phyloP scores from a whole-genome alignment of 2,797 vertebrate genomes.

The Falco novaeseelandiae region DNA sequence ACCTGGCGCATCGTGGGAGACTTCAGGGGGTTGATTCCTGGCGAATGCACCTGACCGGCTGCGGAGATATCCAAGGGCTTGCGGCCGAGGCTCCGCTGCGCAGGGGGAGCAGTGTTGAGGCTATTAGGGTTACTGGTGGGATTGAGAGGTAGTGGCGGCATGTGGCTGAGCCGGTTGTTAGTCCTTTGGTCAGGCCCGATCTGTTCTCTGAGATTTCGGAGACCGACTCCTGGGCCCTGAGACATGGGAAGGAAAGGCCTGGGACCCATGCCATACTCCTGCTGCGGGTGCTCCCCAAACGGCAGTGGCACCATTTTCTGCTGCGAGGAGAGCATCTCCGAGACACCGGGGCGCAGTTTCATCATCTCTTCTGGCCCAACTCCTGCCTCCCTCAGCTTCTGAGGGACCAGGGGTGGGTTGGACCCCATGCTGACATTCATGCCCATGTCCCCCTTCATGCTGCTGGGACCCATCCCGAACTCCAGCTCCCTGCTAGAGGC shows the following conservation, averaged over 20 bases:
- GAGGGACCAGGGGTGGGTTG: constrained; percentile 90
- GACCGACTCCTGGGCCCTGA: constrained; percentile 80
- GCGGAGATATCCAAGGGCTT: constrained; percentile 95
- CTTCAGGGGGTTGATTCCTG: constrained; percentile 94
- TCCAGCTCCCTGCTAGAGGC: constrained; percentile 89
- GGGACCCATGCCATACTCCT: constrained; percentile 93
- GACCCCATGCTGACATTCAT: constrained; percentile 86
- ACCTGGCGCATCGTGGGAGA: constrained; percentile 97
- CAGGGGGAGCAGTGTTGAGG: constrained; percentile 84
- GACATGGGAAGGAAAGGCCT: constrained; percentile 89
- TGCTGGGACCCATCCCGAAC: constrained; percentile 90
- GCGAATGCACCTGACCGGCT: constrained; percentile 91
- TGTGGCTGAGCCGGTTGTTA: constrained; percentile 94
- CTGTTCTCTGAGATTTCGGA: constrained; percentile 90
- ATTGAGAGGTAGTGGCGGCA: constrained; percentile 90
- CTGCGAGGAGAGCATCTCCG: constrained; percentile 81
- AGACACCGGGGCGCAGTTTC: constrained; percentile 77
- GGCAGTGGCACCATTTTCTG: constrained; percentile 91
- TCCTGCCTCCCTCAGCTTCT: constrained; percentile 90
- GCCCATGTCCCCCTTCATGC: constrained; percentile 83
- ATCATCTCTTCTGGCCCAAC: constrained; percentile 81
- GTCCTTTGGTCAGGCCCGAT: constrained; percentile 95
- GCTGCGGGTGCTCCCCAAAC: constrained; percentile 91
- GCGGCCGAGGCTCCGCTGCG: constrained; percentile 86
- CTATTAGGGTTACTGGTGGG: constrained; percentile 81